Evolutionary conservation across 2,113 vertebrate species (phyloP), one percentile per base, ranked within the genome.

Genomic region (Cranoglanis bouderius): DNA sequence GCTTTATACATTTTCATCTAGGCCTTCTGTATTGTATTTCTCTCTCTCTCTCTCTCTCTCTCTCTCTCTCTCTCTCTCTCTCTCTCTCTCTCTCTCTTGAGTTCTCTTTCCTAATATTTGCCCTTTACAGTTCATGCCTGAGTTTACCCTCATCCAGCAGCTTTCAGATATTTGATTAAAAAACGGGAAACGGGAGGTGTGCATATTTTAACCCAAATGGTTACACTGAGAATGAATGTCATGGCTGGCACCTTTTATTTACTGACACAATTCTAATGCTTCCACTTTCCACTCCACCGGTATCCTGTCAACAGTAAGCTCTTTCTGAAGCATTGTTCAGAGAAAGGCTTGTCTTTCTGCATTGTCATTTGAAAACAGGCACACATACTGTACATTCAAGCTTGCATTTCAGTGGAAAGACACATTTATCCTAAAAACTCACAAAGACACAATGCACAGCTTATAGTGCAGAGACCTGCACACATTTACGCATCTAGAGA

Each of bases 1-100:
- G 35, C 65, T 57, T 87, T 70, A 13, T 80, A 74, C 67, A 88
- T 83, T 70, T 83, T 88, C 43, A 72, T 88, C 51, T 74, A 55
- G 81, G 77, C 40, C 43, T n/a, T n/a, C 74, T 87, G 74, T 12
- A 77, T 82, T 82, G 38, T 82, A 40, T 75, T 87, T 40, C 18
- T 24, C 29, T 63, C 85, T 77, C 38, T 24, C 80, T 77, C 51
- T 35, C 16, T 35, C n/a, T 35, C 51, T 82, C 51, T 29, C 13
- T 80, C 16, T 9, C 40, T 26, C 10, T 43, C 57, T 65, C 40
- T 75, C 7, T 46, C 40, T 74, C 29, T 51, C 29, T 80, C 75
- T 78, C 46, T 78, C n/a, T n/a, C 16, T 61, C 19, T 49, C 46
- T 49, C 46, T 10, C 46, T 49, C 46, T 49, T 9, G 9, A 49